A percentile compares a stretch with the other conserved stretches of the same genome.
Conservation (phyloP, 2,113 vertebrate species). For the Myxocyprinus asiaticus region DNA sequence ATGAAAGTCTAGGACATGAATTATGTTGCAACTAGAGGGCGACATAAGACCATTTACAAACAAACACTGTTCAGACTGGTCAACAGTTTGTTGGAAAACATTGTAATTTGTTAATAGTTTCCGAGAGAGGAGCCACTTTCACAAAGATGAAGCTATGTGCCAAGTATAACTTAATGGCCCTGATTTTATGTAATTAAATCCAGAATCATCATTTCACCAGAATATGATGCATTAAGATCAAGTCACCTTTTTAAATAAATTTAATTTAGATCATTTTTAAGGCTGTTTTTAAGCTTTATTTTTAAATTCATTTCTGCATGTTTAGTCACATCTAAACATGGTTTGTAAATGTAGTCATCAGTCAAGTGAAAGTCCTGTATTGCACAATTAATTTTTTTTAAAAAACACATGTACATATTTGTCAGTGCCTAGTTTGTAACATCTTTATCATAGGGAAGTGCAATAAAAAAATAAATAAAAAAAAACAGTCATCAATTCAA, state of each 20-base stretch:
- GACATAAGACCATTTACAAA: constrained; percentile 1
- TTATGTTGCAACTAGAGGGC: constrained; percentile 30
- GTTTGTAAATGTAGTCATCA: too few relatives aligned
- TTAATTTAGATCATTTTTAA: not conserved
- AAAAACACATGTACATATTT: too few relatives aligned
- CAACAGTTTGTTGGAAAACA: not conserved
- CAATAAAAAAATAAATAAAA: too few relatives aligned
- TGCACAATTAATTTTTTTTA: too few relatives aligned
- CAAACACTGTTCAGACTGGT: not conserved
- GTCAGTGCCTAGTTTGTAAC: too few relatives aligned
- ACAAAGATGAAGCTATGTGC: not conserved
- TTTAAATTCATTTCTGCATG: not conserved
- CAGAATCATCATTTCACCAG: not conserved
- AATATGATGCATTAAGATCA: not conserved
- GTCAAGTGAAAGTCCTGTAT: too few relatives aligned
- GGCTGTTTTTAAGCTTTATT: not conserved
- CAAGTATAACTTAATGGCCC: not conserved
- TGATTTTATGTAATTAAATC: not conserved
- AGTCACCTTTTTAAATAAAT: not conserved
- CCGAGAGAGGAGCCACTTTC: not conserved
- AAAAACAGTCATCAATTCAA: too few relatives aligned
- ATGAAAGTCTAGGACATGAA: not conserved
- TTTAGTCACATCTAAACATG: not conserved
- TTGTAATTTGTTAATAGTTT: not conserved
- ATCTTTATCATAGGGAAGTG: too few relatives aligned